A percentile compares a stretch with the other conserved stretches of the same genome.
phyloP scores from a whole-genome alignment of 2,888 invertebrate species.

The Eurois occulta region DNA sequence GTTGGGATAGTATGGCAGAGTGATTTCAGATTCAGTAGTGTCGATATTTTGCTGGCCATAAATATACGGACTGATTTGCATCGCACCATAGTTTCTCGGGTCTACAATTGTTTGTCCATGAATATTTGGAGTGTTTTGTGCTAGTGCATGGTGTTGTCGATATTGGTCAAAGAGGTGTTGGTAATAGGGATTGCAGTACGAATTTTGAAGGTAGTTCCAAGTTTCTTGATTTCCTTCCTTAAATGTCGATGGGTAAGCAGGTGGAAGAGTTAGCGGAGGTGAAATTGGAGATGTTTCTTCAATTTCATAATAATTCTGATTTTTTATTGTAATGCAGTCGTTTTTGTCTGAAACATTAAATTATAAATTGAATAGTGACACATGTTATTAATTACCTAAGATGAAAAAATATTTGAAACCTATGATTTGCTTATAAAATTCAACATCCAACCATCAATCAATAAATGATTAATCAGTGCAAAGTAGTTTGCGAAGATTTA shows the following conservation, averaged over 20 bases:
- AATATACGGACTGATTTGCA: conserved; percentile 8
- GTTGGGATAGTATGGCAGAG: conserved; percentile 24
- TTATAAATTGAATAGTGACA: background rate
- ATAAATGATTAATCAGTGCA: background rate
- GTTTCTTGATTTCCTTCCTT: conserved; percentile 20
- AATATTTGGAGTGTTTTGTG: conserved; percentile 10
- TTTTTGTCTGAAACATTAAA: conserved; percentile 46
- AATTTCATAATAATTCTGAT: conserved; percentile 45
- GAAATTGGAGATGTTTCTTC: conserved; percentile 29
- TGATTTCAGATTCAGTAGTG: background rate
- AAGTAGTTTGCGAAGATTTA: background rate
- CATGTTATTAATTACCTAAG: too few relatives aligned
- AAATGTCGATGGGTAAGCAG: background rate
- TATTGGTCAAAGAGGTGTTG: conserved; percentile 36
- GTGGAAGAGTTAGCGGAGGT: background rate
- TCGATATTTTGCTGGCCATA: background rate
- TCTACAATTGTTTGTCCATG: background rate
- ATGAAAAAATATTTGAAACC: background rate
- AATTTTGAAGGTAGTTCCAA: conserved; percentile 46
- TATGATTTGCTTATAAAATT: background rate
- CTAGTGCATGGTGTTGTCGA: conserved; percentile 7
- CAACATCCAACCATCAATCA: background rate
- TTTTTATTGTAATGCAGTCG: conserved; percentile 31
- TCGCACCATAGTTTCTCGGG: background rate
- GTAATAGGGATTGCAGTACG: conserved; percentile 17